Evolutionary conservation across 1,140 invertebrate species (phyloP).

Genomic region (Notospermus geniculatus): DNA sequence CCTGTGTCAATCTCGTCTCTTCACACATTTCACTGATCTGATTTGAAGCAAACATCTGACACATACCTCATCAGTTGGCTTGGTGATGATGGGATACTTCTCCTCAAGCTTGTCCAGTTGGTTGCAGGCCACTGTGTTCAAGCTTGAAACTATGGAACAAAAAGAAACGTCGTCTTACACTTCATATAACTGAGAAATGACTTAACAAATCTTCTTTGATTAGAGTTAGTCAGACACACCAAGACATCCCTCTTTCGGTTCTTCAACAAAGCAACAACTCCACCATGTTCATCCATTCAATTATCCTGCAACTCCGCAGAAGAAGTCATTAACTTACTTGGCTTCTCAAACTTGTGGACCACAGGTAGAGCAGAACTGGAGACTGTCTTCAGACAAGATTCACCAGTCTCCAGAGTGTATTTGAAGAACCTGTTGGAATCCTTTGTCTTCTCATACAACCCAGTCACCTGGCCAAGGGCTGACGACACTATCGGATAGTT

Average conservation of each 20-base stretch:
- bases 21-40: too few relatives aligned
- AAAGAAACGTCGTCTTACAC: neutral
- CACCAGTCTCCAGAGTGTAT: conserved; percentile 25
- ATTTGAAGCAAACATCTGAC: too few relatives aligned
- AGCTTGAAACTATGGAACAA: conserved; percentile 17
- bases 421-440: conserved; percentile 19
- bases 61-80: conserved; percentile 32
- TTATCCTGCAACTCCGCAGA: neutral
- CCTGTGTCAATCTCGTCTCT: too few relatives aligned
- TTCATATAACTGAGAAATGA: conserved; percentile 2
- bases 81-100: conserved; percentile 32
- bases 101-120: conserved; percentile 34
- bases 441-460: conserved; percentile 27
- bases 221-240: neutral
- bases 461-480: conserved; percentile 22
- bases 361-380: conserved; percentile 22
- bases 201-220: too few relatives aligned
- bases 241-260: neutral
- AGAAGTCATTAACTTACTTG: conserved; percentile 21
- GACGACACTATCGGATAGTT: conserved; percentile 26
- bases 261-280: neutral
- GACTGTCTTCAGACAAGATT: conserved; percentile 22
- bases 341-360: conserved; percentile 24
- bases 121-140: conserved; percentile 27
- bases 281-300: neutral